These are phyloP conservation scores for Laticauda colubrina DNA, from an alignment of 2,113 vertebrate genomes.

Conservation along the genomic window DNA sequence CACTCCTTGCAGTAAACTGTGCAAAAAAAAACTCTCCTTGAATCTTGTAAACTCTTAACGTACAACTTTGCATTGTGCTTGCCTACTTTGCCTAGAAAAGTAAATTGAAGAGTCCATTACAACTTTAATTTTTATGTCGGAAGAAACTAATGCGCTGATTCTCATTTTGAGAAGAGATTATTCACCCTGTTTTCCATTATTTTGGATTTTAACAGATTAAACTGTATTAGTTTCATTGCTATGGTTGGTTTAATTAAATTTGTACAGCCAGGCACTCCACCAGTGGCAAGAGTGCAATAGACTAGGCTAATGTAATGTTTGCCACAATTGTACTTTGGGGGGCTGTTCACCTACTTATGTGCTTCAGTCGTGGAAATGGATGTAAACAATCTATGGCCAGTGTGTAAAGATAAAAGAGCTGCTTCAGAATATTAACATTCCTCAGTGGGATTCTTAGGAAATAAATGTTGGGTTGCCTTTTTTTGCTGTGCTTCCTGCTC, in stretches of 20 bases:
- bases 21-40: neutral
- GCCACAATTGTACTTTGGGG: neutral
- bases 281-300: neutral
- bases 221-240: slow-evolving; percentile 5
- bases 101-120: neutral
- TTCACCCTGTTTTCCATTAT: slow-evolving; percentile 8
- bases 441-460: neutral
- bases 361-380: no score
- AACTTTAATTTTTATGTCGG: neutral
- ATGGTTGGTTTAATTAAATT: slow-evolving; percentile 25
- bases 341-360: neutral
- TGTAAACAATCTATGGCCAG: neutral
- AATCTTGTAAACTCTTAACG: neutral
- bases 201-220: slow-evolving; percentile 24
- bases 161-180: slow-evolving; percentile 21
- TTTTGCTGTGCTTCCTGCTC: neutral
- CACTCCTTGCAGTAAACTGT: neutral
- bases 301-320: neutral
- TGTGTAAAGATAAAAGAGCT: neutral
- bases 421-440: neutral
- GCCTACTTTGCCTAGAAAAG: neutral
- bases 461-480: neutral
- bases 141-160: neutral
- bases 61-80: neutral
- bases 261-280: neutral